These are phyloP conservation scores for Potorous gilbertii DNA, from an alignment of 2,797 vertebrate species.

Conservation along the genomic window DNA sequence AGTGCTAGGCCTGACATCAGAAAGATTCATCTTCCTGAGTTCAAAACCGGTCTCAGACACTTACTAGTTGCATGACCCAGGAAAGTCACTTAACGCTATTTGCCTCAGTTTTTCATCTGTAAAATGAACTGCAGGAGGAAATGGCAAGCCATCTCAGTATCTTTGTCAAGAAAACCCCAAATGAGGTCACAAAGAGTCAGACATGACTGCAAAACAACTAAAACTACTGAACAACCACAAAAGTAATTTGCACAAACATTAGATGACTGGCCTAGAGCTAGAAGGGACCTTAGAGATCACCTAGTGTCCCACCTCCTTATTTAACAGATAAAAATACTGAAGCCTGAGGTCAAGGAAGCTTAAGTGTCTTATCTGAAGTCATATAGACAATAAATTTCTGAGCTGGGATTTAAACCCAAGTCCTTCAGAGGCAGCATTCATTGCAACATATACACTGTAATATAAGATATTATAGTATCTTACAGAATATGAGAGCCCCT, in stretches of 20 bases:
- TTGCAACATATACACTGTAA: background rate
- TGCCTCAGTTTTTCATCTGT: background rate
- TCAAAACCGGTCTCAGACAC: background rate
- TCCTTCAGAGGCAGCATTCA: background rate
- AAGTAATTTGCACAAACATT: too few relatives aligned
- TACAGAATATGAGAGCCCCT: background rate
- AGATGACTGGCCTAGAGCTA: too few relatives aligned
- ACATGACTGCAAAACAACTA: too few relatives aligned
- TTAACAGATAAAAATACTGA: background rate
- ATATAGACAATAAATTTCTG: background rate
- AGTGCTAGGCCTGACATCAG: background rate
- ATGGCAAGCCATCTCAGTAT: too few relatives aligned
- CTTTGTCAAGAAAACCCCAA: too few relatives aligned
- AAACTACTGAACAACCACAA: too few relatives aligned
- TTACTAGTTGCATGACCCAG: background rate
- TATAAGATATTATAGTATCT: background rate
- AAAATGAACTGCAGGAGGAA: background rate
- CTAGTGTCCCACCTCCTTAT: background rate
- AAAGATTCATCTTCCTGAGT: background rate
- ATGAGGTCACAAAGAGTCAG: too few relatives aligned
- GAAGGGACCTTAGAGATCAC: too few relatives aligned
- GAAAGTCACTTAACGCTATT: background rate
- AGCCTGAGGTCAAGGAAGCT: background rate
- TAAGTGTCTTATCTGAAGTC: background rate
- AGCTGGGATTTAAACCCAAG: conserved; percentile 2